These are phyloP conservation scores for Oostethus manadensis DNA, from an alignment of 2,113 vertebrate species.

Conservation along the genomic window DNA sequence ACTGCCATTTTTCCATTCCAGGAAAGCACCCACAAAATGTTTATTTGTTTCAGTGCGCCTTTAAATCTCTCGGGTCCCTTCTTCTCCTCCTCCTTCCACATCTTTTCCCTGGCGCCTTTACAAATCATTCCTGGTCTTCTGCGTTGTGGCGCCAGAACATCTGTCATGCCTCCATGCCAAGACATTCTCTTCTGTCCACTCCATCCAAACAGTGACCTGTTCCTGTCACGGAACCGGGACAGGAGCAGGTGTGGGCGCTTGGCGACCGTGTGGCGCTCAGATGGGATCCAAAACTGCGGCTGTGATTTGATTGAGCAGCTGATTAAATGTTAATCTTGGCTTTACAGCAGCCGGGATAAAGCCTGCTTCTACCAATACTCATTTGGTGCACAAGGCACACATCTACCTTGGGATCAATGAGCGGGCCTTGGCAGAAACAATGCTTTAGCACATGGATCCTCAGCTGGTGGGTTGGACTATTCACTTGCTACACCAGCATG, in stretches of 20 bases:
- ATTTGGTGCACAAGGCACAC: conserved; percentile 74
- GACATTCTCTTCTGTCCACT: conserved; percentile 14
- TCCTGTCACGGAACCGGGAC: conserved; percentile 11
- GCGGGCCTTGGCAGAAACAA: conserved; percentile 81
- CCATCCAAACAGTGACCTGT: conserved; percentile 49
- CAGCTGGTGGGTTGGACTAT: too few species aligned
- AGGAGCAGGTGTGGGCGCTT: conserved; percentile 36
- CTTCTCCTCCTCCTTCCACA: conserved; percentile 14
- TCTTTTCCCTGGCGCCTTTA: conserved; percentile 38
- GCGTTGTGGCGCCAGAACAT: conserved; percentile 42
- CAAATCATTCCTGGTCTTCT: conserved; percentile 30
- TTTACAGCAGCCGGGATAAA: conserved; percentile 73
- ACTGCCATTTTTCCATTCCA: background rate
- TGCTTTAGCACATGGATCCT: conserved; percentile 79
- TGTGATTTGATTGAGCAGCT: conserved; percentile 81
- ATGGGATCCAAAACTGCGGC: too few species aligned
- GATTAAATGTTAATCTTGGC: conserved; percentile 86
- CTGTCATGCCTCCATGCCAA: conserved; percentile 50
- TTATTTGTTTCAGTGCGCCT: conserved; percentile 10
- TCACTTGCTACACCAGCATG: too few species aligned
- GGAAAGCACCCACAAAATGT: background rate
- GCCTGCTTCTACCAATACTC: conserved; percentile 59
- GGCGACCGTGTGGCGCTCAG: conserved; percentile 26
- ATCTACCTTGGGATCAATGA: conserved; percentile 88
- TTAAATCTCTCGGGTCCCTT: conserved; percentile 1